phyloP scores from a whole-genome alignment of 1,140 invertebrate genomes.

The honey bee (Apis mellifera) region DNA sequence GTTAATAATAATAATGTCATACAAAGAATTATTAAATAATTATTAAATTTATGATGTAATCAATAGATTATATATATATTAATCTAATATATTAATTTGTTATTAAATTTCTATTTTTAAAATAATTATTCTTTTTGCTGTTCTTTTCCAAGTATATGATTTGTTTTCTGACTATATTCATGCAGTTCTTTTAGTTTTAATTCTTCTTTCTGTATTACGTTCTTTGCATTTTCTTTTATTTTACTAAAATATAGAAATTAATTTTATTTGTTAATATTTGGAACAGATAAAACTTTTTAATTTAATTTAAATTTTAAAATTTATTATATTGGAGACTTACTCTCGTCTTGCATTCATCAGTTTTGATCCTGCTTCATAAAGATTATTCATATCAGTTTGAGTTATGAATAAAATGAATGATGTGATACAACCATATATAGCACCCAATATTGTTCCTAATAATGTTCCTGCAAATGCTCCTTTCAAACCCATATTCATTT shows the following conservation, averaged over 20 bases:
- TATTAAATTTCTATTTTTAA: constrained; percentile 21
- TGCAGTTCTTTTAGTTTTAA: background rate
- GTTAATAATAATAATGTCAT: too few relatives aligned
- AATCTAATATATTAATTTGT: constrained; percentile 21
- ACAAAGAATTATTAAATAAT: constrained; percentile 16
- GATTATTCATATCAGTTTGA: constrained; percentile 82
- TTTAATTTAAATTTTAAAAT: too few relatives aligned
- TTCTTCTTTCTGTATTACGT: accelerated
- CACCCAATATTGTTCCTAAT: constrained; percentile 81
- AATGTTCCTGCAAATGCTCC: constrained; percentile 85
- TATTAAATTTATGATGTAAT: constrained; percentile 11
- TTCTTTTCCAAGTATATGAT: background rate
- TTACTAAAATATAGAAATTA: background rate
- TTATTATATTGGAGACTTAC: background rate
- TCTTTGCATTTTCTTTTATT: accelerated
- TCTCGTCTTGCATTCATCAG: background rate
- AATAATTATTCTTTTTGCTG: background rate
- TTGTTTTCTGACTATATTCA: background rate
- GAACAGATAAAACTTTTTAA: background rate
- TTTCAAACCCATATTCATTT: constrained; percentile 84
- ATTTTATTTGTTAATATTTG: background rate
- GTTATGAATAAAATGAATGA: constrained; percentile 79
- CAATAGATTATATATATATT: background rate
- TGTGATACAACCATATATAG: constrained; percentile 79
- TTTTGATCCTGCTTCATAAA: constrained; percentile 44